phyloP scores from a whole-genome alignment of 2,797 vertebrate genomes.

The Pteronotus mesoamericanus region DNA sequence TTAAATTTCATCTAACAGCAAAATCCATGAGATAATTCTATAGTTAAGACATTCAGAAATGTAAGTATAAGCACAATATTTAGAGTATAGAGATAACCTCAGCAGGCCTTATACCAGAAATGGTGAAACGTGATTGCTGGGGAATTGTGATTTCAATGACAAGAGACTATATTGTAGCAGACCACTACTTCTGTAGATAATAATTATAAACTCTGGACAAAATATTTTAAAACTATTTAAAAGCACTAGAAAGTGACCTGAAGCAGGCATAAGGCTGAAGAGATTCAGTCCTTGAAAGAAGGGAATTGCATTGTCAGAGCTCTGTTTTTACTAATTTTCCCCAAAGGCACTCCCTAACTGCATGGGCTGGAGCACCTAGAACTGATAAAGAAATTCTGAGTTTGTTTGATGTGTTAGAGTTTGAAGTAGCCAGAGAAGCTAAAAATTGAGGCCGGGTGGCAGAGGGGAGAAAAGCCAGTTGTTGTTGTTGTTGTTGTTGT shows the following conservation, averaged over 20 bases:
- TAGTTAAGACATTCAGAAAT: not conserved
- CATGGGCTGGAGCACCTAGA: not conserved
- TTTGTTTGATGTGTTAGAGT: not conserved
- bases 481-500: no score
- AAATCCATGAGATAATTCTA: not conserved
- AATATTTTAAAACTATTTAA: not conserved
- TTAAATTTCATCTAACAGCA: not conserved
- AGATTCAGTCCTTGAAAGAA: not conserved
- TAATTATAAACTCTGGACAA: not conserved
- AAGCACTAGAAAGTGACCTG: not conserved
- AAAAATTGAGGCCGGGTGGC: not conserved
- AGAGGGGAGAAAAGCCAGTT: not conserved
- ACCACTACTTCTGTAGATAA: not conserved
- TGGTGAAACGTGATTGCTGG: not conserved
- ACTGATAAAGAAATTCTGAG: not conserved
- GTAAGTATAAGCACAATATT: not conserved
- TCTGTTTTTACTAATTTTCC: slow-evolving; percentile 11
- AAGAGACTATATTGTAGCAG: not conserved
- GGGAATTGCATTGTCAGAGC: not conserved
- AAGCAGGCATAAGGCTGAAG: not conserved
- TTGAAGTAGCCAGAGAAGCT: not conserved
- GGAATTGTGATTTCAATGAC: slow-evolving; percentile 15
- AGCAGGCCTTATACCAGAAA: not conserved
- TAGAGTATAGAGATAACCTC: not conserved
- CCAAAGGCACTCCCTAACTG: not conserved